A percentile compares a stretch with the other conserved stretches of the same genome.
Evolutionary conservation across 92 coral and sea anemone genomes (phyloP).

Genomic region (Epizoanthus stellaris): DNA sequence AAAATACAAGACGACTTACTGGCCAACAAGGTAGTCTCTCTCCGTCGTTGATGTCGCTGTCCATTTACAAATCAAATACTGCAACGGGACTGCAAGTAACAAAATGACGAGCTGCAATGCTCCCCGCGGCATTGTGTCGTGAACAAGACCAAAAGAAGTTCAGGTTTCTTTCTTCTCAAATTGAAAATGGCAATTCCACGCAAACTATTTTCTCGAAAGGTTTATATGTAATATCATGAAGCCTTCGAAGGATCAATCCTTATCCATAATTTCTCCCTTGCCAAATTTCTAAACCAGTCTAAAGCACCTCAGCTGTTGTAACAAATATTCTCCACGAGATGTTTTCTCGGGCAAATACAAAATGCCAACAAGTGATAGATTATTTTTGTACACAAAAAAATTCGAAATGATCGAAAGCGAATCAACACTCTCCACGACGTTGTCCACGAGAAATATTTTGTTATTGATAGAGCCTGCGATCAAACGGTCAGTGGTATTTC

Average conservation of each 20-base stretch:
- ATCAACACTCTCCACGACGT: slow-evolving; percentile 30
- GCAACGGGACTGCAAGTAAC: slow-evolving; percentile 91
- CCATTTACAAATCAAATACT: slow-evolving; percentile 94
- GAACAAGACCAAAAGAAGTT: background rate
- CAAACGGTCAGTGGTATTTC: slow-evolving; percentile 11
- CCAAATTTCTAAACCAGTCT: background rate
- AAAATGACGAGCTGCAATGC: slow-evolving; percentile 79
- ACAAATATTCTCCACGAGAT: background rate
- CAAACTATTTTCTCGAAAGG: background rate
- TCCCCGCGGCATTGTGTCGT: slow-evolving; percentile 82
- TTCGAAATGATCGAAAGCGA: slow-evolving; percentile 6
- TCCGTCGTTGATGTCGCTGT: slow-evolving; percentile 78
- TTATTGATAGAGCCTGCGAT: slow-evolving; percentile 24
- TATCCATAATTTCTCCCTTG: background rate
- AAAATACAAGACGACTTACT: slow-evolving; percentile 61
- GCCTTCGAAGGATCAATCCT: background rate
- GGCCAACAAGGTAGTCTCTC: slow-evolving; percentile 74
- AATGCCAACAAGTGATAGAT: background rate
- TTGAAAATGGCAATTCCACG: background rate
- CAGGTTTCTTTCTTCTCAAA: background rate
- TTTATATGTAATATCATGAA: too few species aligned
- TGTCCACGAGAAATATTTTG: background rate
- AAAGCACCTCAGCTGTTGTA: background rate
- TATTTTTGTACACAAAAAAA: background rate
- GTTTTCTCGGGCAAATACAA: background rate